A percentile compares a stretch with the other conserved stretches of the same genome.
These are phyloP conservation scores for Lipophrys pholis DNA, from an alignment of 2,113 vertebrate species.

Conservation along the genomic window DNA sequence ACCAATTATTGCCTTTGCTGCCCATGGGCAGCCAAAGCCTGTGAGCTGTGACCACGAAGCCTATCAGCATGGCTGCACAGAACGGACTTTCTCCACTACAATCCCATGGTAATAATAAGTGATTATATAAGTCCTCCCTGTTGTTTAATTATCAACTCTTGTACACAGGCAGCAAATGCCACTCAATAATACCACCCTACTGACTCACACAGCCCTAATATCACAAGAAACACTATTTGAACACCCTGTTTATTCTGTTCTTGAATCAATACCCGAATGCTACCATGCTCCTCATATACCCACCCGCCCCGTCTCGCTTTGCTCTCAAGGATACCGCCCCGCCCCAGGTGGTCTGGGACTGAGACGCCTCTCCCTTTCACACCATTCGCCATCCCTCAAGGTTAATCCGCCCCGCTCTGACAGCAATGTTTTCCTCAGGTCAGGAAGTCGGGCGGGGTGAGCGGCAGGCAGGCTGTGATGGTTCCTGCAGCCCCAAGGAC, in stretches of 20 bases:
- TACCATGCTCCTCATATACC: not conserved
- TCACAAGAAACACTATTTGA: not conserved
- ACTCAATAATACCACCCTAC: slow-evolving; percentile 5
- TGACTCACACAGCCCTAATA: slow-evolving; percentile 16
- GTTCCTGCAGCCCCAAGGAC: slow-evolving; percentile 43
- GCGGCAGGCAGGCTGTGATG: slow-evolving; percentile 29
- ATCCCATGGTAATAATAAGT: slow-evolving; percentile 36
- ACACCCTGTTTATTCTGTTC: not conserved
- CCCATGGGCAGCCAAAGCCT: slow-evolving; percentile 36
- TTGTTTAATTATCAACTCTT: slow-evolving; percentile 47
- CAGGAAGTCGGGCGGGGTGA: slow-evolving; percentile 36
- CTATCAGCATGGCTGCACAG: slow-evolving; percentile 11
- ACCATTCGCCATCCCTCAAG: slow-evolving; percentile 40
- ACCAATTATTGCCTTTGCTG: slow-evolving; percentile 60
- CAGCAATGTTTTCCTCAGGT: slow-evolving; percentile 42
- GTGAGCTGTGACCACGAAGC: slow-evolving; percentile 27
- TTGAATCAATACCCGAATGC: slow-evolving; percentile 6
- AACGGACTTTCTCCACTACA: slow-evolving; percentile 10
- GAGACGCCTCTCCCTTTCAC: slow-evolving; percentile 7
- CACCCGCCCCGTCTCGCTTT: not conserved
- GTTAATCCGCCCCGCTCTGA: slow-evolving; percentile 55
- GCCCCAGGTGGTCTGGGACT: slow-evolving; percentile 44
- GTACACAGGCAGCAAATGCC: slow-evolving; percentile 16
- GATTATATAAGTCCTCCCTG: slow-evolving; percentile 28
- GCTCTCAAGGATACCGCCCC: slow-evolving; percentile 2